Percentiles rank a stretch among this genome's conserved stretches.
These are phyloP conservation scores for Numenius arquata DNA, from an alignment of 2,113 vertebrate species.

Conservation along the genomic window DNA sequence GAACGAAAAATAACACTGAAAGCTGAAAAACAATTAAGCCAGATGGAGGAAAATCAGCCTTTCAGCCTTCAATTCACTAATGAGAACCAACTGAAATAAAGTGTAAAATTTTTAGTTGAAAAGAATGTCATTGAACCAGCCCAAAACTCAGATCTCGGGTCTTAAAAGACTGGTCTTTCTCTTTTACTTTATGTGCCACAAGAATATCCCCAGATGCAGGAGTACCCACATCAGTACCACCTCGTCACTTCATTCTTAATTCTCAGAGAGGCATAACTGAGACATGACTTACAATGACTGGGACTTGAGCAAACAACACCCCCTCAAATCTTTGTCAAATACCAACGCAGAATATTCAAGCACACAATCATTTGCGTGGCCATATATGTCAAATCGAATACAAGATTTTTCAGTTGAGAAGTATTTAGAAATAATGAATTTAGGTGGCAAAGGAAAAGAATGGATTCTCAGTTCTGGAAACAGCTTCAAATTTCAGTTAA, in stretches of 20 bases:
- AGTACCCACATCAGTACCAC: background rate
- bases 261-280: background rate
- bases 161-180: background rate
- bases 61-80: background rate
- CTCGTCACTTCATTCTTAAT: background rate
- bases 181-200: background rate
- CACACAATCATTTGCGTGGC: background rate
- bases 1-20: conserved; percentile 7
- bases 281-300: background rate
- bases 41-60: background rate
- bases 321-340: background rate
- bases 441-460: background rate
- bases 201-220: background rate
- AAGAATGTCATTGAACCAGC: background rate
- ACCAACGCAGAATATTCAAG: background rate
- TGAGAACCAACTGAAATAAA: background rate
- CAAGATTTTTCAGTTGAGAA: background rate
- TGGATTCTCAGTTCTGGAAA: background rate
- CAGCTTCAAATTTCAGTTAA: background rate
- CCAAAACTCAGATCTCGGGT: background rate
- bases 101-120: background rate
- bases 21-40: background rate
- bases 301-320: background rate
- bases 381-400: background rate
- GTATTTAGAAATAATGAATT: background rate